Base-by-base conservation (phyloP, 2,797 vertebrate species). In the Alosa sapidissima region DNA sequence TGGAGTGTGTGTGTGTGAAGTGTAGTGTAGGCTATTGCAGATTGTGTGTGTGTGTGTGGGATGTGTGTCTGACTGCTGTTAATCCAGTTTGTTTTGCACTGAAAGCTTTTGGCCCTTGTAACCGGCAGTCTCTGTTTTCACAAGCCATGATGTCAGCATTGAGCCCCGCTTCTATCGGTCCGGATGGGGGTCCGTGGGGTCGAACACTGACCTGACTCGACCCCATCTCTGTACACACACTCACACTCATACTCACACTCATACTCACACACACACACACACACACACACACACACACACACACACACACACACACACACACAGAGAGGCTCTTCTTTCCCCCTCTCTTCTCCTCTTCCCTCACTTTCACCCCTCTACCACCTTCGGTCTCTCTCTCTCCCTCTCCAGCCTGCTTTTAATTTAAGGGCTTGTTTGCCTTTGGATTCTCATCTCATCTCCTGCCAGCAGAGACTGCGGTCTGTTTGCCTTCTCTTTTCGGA, bases 371-470 rank as follows among this genome's bases (percentile, higher is more conserved):
- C 54, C 19, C 16, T 19, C 16, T 21, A 55, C 54, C 52, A 8
- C 14, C 45, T 36, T 45, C 41, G 19, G 9, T 36, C 13, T 72
- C 49, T 84, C 86, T 82, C 84, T 81, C 60, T 81, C 88, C 52
- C 60, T 82, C 89, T 62, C 86, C 8, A 36, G 88, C 83, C 91
- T 92, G 93, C 86, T 93, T 94, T 94, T 91, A 91, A 93, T 94
- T 94, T 92, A 85, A 81, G 84, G 84, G 87, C 86, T 85, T 92
- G 91, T 94, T 94, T 94, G 91, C 91, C 92, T 93, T 92, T 54
- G 55, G 83, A 89, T 88, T 85, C 86, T 81, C 86, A 65, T 88
- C 88, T 91, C 89, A 86, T 92, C 90, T 92, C 90, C 89, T 92
- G 91, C 89, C 88, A 91, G 82, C 87, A 83, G 19, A 54, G 86